A percentile compares a stretch with the other conserved stretches of the same genome.
Conservation (phyloP, 2,888 invertebrate species). For the Acleris emargana region DNA sequence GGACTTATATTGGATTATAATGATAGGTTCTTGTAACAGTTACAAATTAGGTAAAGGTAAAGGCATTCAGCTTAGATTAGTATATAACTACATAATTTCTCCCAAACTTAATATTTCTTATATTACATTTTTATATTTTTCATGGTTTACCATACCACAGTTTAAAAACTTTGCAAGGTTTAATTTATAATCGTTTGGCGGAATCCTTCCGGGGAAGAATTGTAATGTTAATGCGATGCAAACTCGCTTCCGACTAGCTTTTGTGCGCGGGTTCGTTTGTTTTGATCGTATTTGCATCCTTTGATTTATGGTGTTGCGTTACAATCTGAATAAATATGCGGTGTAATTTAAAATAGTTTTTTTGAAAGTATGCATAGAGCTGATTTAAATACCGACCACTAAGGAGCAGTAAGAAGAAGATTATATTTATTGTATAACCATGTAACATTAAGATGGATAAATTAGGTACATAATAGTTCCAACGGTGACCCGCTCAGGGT, state of each 20-base stretch:
- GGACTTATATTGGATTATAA: no score
- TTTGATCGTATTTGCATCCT: constrained; percentile 25
- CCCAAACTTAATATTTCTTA: no score
- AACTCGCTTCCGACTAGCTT: constrained; percentile 32
- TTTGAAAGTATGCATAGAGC: background rate
- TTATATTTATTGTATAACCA: no score
- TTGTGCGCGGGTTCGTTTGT: constrained; percentile 17
- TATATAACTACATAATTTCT: no score
- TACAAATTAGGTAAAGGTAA: no score
- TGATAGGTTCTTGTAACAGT: no score
- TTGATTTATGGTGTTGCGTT: constrained; percentile 22
- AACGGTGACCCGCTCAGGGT: no score
- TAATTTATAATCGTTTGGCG: constrained; percentile 23
- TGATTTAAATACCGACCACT: no score
- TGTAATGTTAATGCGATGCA: constrained; percentile 45
- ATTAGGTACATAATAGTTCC: no score
- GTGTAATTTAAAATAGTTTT: background rate
- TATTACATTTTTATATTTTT: background rate
- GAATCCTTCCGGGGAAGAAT: constrained; percentile 35
- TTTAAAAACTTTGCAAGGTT: background rate
- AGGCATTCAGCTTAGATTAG: no score
- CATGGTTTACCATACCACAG: background rate
- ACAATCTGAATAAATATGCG: constrained; percentile 6
- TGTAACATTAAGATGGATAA: no score
- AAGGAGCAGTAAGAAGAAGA: no score